These are phyloP conservation scores for Drosophila yakuba DNA, from an alignment of 1,140 invertebrate species.

Conservation along the genomic window DNA sequence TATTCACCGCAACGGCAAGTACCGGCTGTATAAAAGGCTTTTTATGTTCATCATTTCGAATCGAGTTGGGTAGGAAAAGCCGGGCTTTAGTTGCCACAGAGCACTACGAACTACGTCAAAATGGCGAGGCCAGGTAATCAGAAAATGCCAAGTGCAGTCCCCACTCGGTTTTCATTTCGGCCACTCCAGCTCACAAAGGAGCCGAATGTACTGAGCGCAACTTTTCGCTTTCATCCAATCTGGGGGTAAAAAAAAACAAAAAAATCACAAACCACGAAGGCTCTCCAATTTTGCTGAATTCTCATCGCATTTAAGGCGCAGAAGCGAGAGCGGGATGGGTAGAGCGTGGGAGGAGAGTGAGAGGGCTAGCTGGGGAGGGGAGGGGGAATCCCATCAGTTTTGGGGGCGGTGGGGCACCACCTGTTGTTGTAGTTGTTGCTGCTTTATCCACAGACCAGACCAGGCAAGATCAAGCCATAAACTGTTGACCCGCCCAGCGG, in stretches of 20 bases:
- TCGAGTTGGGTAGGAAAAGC: not conserved
- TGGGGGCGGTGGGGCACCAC: slow-evolving; percentile 10
- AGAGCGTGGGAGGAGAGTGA: not conserved
- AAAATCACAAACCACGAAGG: slow-evolving; percentile 14
- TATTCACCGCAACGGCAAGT: slow-evolving; percentile 1
- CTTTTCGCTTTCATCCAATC: slow-evolving; percentile 24
- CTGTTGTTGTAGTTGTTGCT: slow-evolving; percentile 60
- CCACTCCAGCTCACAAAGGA: slow-evolving; percentile 73
- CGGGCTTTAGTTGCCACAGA: slow-evolving; percentile 7
- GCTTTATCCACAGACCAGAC: slow-evolving; percentile 35
- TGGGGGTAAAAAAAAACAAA: slow-evolving; percentile 1
- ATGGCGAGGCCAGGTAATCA: slow-evolving; percentile 54
- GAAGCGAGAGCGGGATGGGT: slow-evolving; percentile 35
- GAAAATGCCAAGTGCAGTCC: slow-evolving; percentile 66
- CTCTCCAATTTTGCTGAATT: slow-evolving; percentile 63
- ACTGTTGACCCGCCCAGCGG: slow-evolving; percentile 23
- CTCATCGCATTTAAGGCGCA: slow-evolving; percentile 48
- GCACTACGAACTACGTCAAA: slow-evolving; percentile 48
- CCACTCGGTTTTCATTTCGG: slow-evolving; percentile 37
- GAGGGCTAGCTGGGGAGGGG: not conserved
- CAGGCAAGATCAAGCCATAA: slow-evolving; percentile 41
- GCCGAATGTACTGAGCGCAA: slow-evolving; percentile 69
- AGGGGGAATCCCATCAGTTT: slow-evolving; percentile 10
- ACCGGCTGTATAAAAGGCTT: slow-evolving; percentile 31
- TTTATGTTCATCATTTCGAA: slow-evolving; percentile 30